phyloP scores from a whole-genome alignment of 1,140 invertebrate species.

The Centruroides sculpturatus region DNA sequence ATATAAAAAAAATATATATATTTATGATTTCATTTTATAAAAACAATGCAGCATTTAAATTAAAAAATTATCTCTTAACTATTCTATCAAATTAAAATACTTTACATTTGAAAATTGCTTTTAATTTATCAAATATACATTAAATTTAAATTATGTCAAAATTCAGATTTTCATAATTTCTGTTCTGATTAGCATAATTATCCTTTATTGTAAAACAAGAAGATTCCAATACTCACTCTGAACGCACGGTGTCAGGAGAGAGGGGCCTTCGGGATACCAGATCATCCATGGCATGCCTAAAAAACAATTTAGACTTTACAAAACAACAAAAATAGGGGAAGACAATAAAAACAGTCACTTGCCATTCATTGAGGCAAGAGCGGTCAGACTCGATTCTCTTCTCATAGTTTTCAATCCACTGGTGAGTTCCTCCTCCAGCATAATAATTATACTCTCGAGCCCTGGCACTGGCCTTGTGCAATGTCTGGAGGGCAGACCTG shows the following conservation, averaged over 20 bases:
- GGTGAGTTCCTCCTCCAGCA: constrained; percentile 67
- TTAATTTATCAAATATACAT: too few species aligned
- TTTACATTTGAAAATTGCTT: too few species aligned
- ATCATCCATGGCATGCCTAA: constrained; percentile 71
- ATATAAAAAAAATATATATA: constrained; percentile 20
- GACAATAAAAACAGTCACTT: neutral
- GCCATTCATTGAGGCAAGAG: constrained; percentile 88
- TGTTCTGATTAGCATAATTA: too few species aligned
- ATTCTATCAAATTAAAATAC: too few species aligned
- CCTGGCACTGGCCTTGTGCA: constrained; percentile 67
- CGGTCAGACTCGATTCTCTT: constrained; percentile 68
- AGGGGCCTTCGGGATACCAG: constrained; percentile 72
- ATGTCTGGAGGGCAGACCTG: constrained; percentile 88
- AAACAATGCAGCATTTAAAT: too few species aligned
- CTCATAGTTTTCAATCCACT: constrained; percentile 84
- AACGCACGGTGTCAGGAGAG: constrained; percentile 64
- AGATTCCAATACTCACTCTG: constrained; percentile 22
- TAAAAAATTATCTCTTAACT: too few species aligned
- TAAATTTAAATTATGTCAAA: too few species aligned
- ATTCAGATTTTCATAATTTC: too few species aligned
- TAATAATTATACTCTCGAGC: constrained; percentile 76
- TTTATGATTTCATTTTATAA: constrained; percentile 42
- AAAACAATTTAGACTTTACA: too few species aligned
- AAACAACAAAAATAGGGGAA: too few species aligned
- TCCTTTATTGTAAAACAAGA: too few species aligned